Base-by-base conservation (phyloP, 2,113 vertebrate species). In the Helogale parvula region DNA sequence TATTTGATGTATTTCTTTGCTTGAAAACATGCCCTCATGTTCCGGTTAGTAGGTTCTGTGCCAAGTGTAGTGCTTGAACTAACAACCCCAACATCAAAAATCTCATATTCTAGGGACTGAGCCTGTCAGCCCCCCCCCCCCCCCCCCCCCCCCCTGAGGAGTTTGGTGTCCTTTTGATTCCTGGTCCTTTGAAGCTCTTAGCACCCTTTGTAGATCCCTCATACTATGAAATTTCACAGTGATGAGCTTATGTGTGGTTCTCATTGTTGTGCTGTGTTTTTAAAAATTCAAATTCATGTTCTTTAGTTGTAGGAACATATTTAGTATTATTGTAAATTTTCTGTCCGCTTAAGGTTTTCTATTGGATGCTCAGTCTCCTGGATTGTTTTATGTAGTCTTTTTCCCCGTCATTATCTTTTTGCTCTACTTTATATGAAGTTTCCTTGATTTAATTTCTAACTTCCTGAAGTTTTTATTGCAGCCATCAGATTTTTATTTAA, bases 101-200 rank as follows among this genome's bases (percentile, higher is more conserved):
- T 74, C 23, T 1, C 71, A 74, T 27, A 6, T 12, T 72, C 35
- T 41, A 41, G 35, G 23, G 23, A 27, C 71, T 74, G 23, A 74
- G 35, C 71, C 71, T 25, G 71, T 38, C 35, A 41, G 35, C 21
- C 21, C 21, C 57, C 57, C 21, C 7, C 7, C 57, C 21, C 57
- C 19, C 1, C 54, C 57, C 57, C 7, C 7, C 54, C 21, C 54
- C 17, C 38, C 38, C 54, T 74, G 23, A 90, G 45, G 68, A 87
- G 60, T 91, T 94, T 87, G 85, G 84, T 85, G 71, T 41, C 63
- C 9, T 69, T 79, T 86, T 80, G 45, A 33, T 93, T 71, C 74
- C 68, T 92, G 38, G 21, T 88, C 7, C 25, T 92, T 95, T 71
- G 52, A 35, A 74, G 71, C 54, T 74, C 60, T 88, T 69, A 69